Evolutionary conservation across 2,113 vertebrate genomes (phyloP).

Genomic region (Salvelinus sp.): DNA sequence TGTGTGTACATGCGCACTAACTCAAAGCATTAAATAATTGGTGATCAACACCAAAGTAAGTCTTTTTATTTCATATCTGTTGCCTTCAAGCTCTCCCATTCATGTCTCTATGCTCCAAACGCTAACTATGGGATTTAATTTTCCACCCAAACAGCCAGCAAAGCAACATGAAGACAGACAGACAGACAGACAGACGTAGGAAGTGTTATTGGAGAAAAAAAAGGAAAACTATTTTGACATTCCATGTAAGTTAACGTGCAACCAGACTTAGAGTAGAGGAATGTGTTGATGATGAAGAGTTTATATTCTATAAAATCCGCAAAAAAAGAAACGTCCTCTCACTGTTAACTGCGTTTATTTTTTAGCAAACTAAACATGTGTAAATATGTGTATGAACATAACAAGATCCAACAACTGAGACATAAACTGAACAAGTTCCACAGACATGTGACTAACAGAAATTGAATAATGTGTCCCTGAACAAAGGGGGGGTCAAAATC

Average conservation of each 20-base stretch:
- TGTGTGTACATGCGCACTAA: background rate
- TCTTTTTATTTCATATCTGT: conserved; percentile 66
- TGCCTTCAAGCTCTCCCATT: conserved; percentile 55
- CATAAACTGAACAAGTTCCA: too few relatives aligned
- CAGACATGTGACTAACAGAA: too few relatives aligned
- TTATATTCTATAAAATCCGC: background rate
- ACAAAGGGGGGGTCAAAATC: too few relatives aligned
- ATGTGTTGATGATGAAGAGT: background rate
- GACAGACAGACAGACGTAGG: background rate
- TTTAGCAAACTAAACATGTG: too few relatives aligned
- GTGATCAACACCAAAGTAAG: conserved; percentile 65
- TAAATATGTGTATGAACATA: too few relatives aligned
- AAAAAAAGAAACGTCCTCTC: too few relatives aligned
- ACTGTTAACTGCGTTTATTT: too few relatives aligned
- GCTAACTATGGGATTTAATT: conserved; percentile 55
- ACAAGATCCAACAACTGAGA: too few relatives aligned
- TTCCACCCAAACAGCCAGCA: conserved; percentile 20
- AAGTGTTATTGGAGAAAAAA: background rate
- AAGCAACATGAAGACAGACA: background rate
- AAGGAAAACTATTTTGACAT: background rate
- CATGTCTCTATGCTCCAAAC: conserved; percentile 39
- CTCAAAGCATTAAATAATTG: conserved; percentile 60
- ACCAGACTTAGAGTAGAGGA: background rate
- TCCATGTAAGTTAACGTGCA: conserved; percentile 31
- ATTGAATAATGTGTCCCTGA: too few relatives aligned